These are phyloP conservation scores for Dolomedes plantarius DNA, from an alignment of 2,888 invertebrate genomes.

Conservation along the genomic window DNA sequence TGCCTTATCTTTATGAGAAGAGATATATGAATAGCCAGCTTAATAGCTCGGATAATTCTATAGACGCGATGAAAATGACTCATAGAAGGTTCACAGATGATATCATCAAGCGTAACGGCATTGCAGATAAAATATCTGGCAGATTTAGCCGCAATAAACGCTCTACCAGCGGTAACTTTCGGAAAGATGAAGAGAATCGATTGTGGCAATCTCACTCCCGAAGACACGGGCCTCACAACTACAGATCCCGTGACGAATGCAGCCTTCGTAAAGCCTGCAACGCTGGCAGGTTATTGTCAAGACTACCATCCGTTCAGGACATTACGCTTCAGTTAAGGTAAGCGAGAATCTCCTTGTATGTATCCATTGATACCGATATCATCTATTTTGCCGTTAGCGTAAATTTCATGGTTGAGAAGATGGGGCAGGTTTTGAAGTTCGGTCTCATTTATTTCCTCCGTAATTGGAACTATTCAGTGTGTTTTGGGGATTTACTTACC, in stretches of 20 bases:
- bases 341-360: background rate
- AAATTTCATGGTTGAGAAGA: background rate
- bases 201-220: slow-evolving; percentile 41
- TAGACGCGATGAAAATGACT: background rate
- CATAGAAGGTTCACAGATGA: background rate
- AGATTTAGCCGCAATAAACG: background rate
- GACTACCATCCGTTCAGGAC: slow-evolving; percentile 56
- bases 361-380: slow-evolving; percentile 4
- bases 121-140: background rate
- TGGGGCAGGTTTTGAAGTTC: background rate
- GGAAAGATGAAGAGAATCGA: slow-evolving; percentile 14
- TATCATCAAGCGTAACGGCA: background rate
- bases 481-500: background rate
- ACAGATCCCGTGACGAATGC: slow-evolving; percentile 31
- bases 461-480: background rate
- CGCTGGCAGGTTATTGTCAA: slow-evolving; percentile 56
- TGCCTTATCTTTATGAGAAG: background rate
- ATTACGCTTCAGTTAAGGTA: slow-evolving; percentile 62
- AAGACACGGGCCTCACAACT: background rate
- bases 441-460: background rate
- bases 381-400: background rate
- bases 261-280: slow-evolving; percentile 50
- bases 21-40: too few relatives aligned
- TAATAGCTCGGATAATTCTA: background rate
- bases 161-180: background rate